These are phyloP conservation scores for Cryptomyrus ogoouensis DNA, from an alignment of 2,113 vertebrate species.

Conservation along the genomic window DNA sequence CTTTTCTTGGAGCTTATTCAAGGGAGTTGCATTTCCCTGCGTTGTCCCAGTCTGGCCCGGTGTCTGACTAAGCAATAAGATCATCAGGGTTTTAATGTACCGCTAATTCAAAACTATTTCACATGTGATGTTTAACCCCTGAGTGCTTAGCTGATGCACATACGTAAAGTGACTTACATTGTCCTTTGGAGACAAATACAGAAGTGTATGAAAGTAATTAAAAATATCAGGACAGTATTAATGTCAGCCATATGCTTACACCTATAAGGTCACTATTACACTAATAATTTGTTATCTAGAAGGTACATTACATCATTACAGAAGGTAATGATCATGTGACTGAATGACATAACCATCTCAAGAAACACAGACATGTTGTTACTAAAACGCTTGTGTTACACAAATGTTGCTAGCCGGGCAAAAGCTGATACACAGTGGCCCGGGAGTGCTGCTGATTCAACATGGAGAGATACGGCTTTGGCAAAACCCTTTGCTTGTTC, in stretches of 20 bases:
- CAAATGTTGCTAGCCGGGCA: background rate
- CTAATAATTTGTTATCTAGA: background rate
- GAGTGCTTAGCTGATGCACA: background rate
- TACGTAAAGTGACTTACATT: background rate
- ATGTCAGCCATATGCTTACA: background rate
- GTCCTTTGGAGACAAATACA: background rate
- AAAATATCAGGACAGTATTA: background rate
- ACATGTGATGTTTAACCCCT: conserved; percentile 12
- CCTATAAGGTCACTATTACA: background rate
- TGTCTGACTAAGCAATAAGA: conserved; percentile 20
- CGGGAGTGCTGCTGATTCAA: background rate
- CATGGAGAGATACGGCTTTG: conserved; percentile 15
- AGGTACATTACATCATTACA: background rate
- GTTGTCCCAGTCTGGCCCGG: conserved; percentile 23
- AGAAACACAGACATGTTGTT: background rate
- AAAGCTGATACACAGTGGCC: background rate
- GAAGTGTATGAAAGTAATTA: background rate
- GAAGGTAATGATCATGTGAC: background rate
- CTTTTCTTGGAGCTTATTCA: conserved; percentile 45
- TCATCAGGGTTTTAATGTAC: conserved; percentile 14
- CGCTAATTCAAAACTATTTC: conserved; percentile 4
- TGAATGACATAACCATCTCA: background rate
- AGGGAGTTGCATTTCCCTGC: conserved; percentile 34
- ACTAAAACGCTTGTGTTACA: background rate
- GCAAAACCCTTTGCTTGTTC: conserved; percentile 18